These are phyloP conservation scores for Drosophila mojavensis DNA, from an alignment of 1,140 invertebrate genomes.

Conservation along the genomic window DNA sequence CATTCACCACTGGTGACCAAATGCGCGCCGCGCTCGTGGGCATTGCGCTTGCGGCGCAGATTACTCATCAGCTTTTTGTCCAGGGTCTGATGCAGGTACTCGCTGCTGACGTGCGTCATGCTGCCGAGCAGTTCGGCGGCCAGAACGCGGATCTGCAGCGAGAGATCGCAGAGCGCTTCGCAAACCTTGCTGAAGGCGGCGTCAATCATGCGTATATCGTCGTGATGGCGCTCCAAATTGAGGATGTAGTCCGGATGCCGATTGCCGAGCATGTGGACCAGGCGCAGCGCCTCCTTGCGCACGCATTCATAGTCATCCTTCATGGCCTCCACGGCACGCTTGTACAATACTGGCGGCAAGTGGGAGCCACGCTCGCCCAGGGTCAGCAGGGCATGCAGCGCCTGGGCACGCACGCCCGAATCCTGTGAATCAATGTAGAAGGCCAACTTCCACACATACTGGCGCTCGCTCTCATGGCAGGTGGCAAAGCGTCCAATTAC, in stretches of 20 bases:
- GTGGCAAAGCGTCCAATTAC: constrained; percentile 88
- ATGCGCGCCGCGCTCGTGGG: constrained; percentile 93
- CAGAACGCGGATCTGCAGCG: constrained; percentile 90
- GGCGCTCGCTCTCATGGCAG: constrained; percentile 85
- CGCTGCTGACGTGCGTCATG: constrained; percentile 93
- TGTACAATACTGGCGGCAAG: constrained; percentile 91
- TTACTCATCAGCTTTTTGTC: constrained; percentile 99
- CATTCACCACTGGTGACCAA: constrained; percentile 93
- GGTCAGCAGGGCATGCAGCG: constrained; percentile 92
- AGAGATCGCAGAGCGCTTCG: constrained; percentile 96
- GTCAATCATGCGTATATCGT: constrained; percentile 94
- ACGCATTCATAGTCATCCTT: constrained; percentile 98
- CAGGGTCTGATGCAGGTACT: constrained; percentile 97
- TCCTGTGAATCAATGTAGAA: constrained; percentile 95
- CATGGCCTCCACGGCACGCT: constrained; percentile 91
- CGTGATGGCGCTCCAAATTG: constrained; percentile 86
- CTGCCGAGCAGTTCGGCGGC: constrained; percentile 93
- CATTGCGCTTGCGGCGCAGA: constrained; percentile 92
- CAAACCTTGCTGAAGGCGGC: constrained; percentile 99
- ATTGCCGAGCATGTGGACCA: constrained; percentile 93
- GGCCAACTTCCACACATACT: constrained; percentile 88
- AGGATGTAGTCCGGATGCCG: constrained; percentile 93
- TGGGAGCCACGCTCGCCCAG: constrained; percentile 87
- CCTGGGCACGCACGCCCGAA: constrained; percentile 94
- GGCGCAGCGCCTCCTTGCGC: constrained; percentile 91